A percentile compares a stretch with the other conserved stretches of the same genome.
phyloP scores from a whole-genome alignment of 2,888 invertebrate species.

The Coecobrya sp. region DNA sequence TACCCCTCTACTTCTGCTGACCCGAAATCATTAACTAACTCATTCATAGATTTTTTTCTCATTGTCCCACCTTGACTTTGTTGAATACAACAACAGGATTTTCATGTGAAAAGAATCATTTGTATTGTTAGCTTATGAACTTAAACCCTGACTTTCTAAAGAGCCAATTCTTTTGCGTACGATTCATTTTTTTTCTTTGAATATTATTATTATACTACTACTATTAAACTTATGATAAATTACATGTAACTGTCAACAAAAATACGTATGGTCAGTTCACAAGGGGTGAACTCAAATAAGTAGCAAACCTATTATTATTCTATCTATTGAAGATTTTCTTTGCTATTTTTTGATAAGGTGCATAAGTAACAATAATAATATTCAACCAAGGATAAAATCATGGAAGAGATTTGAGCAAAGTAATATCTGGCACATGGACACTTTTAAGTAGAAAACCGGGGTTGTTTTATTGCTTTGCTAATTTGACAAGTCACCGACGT shows the following conservation, averaged over 20 bases:
- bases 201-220: slow-evolving; percentile 25
- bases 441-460: slow-evolving; percentile 7
- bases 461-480: slow-evolving; percentile 66
- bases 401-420: neutral
- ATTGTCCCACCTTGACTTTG: slow-evolving; percentile 57
- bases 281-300: slow-evolving; percentile 27
- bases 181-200: slow-evolving; percentile 10
- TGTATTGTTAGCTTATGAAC: slow-evolving; percentile 53
- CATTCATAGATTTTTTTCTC: slow-evolving; percentile 58
- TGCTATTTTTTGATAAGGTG: slow-evolving; percentile 58
- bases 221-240: slow-evolving; percentile 60
- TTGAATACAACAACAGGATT: slow-evolving; percentile 49
- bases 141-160: slow-evolving; percentile 58
- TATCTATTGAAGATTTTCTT: neutral
- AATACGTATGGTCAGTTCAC: slow-evolving; percentile 60
- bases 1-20: slow-evolving; percentile 50
- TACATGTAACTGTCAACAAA: slow-evolving; percentile 46
- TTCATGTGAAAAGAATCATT: slow-evolving; percentile 66
- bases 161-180: slow-evolving; percentile 31
- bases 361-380: slow-evolving; percentile 9
- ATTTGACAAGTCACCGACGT: slow-evolving; percentile 68
- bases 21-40: slow-evolving; percentile 80
- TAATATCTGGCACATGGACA: slow-evolving; percentile 61
- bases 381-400: slow-evolving; percentile 41
- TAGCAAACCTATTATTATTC: neutral